phyloP scores from a whole-genome alignment of 2,888 invertebrate species.

The Rhamnusium bicolor region DNA sequence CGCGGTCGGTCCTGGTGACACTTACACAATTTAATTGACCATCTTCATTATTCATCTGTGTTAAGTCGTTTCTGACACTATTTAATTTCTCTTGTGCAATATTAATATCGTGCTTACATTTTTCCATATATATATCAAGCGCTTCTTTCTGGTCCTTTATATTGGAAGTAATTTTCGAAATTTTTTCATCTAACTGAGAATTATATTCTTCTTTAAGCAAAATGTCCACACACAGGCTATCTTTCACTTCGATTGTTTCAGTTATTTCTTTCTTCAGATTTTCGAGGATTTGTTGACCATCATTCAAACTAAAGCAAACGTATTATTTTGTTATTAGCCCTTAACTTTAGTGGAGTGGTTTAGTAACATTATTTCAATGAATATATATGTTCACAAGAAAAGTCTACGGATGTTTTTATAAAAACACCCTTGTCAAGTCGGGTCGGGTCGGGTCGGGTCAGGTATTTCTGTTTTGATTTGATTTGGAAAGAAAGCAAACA shows the following conservation, averaged over 20 bases:
- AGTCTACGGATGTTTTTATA: too few relatives aligned
- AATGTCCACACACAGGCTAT: not conserved
- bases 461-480: too few relatives aligned
- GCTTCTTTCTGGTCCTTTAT: not conserved
- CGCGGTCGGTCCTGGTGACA: not conserved
- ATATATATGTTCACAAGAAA: too few relatives aligned
- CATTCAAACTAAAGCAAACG: not conserved
- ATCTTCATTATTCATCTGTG: not conserved
- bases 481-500: too few relatives aligned
- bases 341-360: too few relatives aligned
- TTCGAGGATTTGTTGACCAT: not conserved
- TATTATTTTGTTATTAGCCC: too few relatives aligned
- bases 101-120: not conserved
- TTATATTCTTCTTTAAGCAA: not conserved
- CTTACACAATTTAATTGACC: not conserved
- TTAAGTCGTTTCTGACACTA: not conserved
- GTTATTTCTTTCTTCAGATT: conserved; percentile 7
- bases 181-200: conserved; percentile 4
- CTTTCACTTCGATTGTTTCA: not conserved
- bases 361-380: too few relatives aligned
- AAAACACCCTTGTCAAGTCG: too few relatives aligned
- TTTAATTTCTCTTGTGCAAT: not conserved
- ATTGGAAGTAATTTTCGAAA: not conserved
- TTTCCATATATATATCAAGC: not conserved
- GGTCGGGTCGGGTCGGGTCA: too few relatives aligned